A percentile compares a stretch with the other conserved stretches of the same genome.
Evolutionary conservation across 1,140 invertebrate species (phyloP).

Genomic region (Orussus abietinus): DNA sequence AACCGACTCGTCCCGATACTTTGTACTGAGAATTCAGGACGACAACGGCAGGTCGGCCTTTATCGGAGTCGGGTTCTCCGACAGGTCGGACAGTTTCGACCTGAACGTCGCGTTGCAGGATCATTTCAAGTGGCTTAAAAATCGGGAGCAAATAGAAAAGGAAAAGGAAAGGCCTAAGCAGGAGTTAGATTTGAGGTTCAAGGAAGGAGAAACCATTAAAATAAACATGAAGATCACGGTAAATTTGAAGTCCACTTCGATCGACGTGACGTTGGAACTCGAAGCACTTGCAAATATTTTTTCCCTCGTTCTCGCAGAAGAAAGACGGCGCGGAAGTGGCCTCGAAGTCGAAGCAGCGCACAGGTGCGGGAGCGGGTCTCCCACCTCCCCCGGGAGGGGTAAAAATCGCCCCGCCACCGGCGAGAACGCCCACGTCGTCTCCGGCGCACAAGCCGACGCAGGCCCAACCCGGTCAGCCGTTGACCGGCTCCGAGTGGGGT

Average conservation of each 20-base stretch:
- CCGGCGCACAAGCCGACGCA: slow-evolving; percentile 63
- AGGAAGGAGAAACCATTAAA: slow-evolving; percentile 98
- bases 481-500: slow-evolving; percentile 65
- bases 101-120: slow-evolving; percentile 97
- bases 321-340: slow-evolving; percentile 77
- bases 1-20: slow-evolving; percentile 96
- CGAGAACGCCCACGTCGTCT: slow-evolving; percentile 64
- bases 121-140: slow-evolving; percentile 96
- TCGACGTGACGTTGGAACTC: slow-evolving; percentile 7
- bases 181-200: slow-evolving; percentile 92
- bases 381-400: slow-evolving; percentile 81
- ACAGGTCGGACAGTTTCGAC: slow-evolving; percentile 98
- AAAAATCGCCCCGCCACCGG: slow-evolving; percentile 64
- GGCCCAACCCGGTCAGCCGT: slow-evolving; percentile 52
- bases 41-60: slow-evolving; percentile 95
- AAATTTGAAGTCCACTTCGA: slow-evolving; percentile 39
- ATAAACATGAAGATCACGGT: slow-evolving; percentile 98
- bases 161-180: slow-evolving; percentile 74
- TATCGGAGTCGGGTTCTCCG: slow-evolving; percentile 95
- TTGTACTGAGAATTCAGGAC: slow-evolving; percentile 93
- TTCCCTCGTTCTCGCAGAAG: slow-evolving; percentile 60
- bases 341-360: slow-evolving; percentile 60
- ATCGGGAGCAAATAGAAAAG: slow-evolving; percentile 83
- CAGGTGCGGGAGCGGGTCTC: slow-evolving; percentile 61
- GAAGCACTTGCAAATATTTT: slow-evolving; percentile 22